These are phyloP conservation scores for Agrochola lota DNA, from an alignment of 2,888 invertebrate genomes.

Conservation along the genomic window DNA sequence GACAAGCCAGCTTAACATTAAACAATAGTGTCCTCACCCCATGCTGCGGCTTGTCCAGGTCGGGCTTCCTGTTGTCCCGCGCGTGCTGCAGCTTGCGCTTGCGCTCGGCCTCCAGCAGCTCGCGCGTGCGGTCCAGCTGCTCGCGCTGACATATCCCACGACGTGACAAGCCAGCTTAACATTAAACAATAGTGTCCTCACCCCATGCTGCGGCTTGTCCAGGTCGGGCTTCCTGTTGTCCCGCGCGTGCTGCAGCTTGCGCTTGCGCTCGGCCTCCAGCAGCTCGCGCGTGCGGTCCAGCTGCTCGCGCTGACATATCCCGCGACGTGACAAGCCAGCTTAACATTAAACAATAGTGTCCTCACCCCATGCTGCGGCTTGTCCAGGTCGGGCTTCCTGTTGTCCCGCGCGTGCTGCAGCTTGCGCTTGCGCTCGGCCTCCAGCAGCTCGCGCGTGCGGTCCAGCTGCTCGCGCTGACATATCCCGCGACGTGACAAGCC, in stretches of 20 bases:
- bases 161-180: too few relatives aligned
- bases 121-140: slow-evolving; percentile 86
- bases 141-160: slow-evolving; percentile 79
- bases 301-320: slow-evolving; percentile 81
- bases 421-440: slow-evolving; percentile 88
- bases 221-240: slow-evolving; percentile 81
- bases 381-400: slow-evolving; percentile 77
- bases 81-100: slow-evolving; percentile 88
- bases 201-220: slow-evolving; percentile 64
- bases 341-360: fast-evolving
- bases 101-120: slow-evolving; percentile 87
- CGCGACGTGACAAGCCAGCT: too few relatives aligned
- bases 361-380: slow-evolving; percentile 60
- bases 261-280: slow-evolving; percentile 87
- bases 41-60: slow-evolving; percentile 64
- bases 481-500: neutral
- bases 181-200: neutral
- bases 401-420: slow-evolving; percentile 87
- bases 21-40: neutral
- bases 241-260: slow-evolving; percentile 87
- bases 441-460: slow-evolving; percentile 86
- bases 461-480: slow-evolving; percentile 85
- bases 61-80: slow-evolving; percentile 84
- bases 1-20: fast-evolving
- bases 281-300: slow-evolving; percentile 87